A percentile compares a stretch with the other conserved stretches of the same genome.
Conservation (phyloP, 2,113 vertebrate species). For the Madoqua kirkii region DNA sequence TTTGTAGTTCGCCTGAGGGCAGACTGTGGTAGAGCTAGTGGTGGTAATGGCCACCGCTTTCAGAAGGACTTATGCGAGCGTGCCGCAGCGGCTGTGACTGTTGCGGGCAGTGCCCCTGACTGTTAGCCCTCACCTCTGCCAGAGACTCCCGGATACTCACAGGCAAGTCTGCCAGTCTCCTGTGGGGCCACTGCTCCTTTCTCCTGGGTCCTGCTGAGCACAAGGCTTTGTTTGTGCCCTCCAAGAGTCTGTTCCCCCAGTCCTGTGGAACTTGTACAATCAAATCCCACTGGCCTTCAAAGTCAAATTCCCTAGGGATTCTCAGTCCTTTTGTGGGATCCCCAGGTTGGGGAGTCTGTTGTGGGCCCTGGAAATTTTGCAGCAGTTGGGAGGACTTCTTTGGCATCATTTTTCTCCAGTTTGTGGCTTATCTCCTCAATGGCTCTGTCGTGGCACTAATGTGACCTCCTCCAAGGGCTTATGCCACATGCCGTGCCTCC, state of each 20-base stretch:
- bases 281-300: background rate
- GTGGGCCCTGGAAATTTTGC: background rate
- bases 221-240: background rate
- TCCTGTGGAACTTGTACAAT: background rate
- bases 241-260: background rate
- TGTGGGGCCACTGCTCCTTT: background rate
- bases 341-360: background rate
- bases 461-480: background rate
- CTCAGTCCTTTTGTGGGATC: background rate
- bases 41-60: background rate
- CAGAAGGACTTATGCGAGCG: fast-evolving
- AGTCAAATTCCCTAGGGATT: background rate
- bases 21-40: background rate
- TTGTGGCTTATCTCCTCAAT: background rate
- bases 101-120: background rate
- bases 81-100: background rate
- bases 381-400: background rate
- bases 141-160: background rate
- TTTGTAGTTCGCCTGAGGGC: background rate
- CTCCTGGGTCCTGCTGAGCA: background rate
- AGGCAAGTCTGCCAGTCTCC: background rate
- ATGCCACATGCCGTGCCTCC: background rate
- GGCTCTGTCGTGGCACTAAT: background rate
- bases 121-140: background rate
- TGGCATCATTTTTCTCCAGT: background rate